Conservation (phyloP, 2,797 vertebrate genomes). For the Odontamblyopus lacepedii region DNA sequence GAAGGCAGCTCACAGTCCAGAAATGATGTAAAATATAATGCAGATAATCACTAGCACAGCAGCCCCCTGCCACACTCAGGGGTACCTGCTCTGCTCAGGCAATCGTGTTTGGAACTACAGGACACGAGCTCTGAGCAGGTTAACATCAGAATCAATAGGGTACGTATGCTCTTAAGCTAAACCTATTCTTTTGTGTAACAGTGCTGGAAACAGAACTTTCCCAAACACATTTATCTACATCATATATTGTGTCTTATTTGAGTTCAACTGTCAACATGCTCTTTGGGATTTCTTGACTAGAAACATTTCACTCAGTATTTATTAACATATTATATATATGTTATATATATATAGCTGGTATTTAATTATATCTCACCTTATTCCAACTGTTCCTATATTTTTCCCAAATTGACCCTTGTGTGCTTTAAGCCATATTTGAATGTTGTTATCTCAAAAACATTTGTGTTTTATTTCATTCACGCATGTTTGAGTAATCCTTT, state of each 20-base stretch:
- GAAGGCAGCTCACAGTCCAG: constrained; percentile 23
- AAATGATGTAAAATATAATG: constrained; percentile 10
- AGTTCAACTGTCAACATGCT: neutral
- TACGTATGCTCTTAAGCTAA: constrained; percentile 2
- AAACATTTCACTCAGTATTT: neutral
- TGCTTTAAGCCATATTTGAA: too few relatives aligned
- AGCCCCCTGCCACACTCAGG: constrained; percentile 15
- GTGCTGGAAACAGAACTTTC: too few relatives aligned
- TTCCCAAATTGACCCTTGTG: too few relatives aligned
- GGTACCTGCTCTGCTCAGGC: constrained; percentile 11
- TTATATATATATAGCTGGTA: too few relatives aligned
- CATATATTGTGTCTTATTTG: constrained; percentile 11
- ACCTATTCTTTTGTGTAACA: neutral
- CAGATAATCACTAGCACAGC: constrained; percentile 24
- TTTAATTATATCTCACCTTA: too few relatives aligned
- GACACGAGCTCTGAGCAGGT: constrained; percentile 23
- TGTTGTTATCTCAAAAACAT: too few relatives aligned
- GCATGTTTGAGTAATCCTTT: too few relatives aligned
- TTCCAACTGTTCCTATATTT: too few relatives aligned
- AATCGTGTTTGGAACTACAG: constrained; percentile 30
- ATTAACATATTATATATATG: too few relatives aligned
- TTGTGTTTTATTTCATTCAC: too few relatives aligned
- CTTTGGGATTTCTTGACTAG: too few relatives aligned
- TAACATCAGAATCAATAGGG: constrained; percentile 37
- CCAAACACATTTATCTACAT: neutral